Percentiles rank a stretch among this genome's conserved stretches.
phyloP scores from a whole-genome alignment of 2,797 vertebrate genomes.

The Peromyscus attwateri region DNA sequence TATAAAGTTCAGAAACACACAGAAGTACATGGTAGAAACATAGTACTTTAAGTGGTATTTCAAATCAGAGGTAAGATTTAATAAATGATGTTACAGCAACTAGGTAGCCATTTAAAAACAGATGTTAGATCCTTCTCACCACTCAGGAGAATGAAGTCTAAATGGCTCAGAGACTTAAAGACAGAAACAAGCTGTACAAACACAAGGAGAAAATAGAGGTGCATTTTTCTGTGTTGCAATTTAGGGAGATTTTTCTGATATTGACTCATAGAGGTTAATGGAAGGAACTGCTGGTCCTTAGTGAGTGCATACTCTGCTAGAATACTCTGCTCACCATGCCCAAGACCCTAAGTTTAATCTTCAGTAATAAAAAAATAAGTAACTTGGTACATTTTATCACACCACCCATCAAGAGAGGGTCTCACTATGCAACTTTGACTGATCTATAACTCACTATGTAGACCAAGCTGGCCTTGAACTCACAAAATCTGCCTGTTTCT shows the following conservation, averaged over 20 bases:
- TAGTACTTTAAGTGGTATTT: slow-evolving; percentile 1
- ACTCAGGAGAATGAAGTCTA: not conserved
- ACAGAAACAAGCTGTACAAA: slow-evolving; percentile 25
- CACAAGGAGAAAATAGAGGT: not conserved
- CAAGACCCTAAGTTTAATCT: not conserved
- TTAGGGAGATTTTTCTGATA: not conserved
- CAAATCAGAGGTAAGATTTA: not conserved
- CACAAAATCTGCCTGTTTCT: not conserved
- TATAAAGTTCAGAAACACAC: not conserved
- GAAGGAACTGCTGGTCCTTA: not conserved
- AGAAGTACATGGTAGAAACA: not conserved
- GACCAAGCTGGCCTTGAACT: not conserved
- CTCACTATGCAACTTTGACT: not conserved
- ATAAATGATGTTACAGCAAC: not conserved
- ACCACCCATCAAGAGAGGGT: not conserved
- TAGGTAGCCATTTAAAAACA: not conserved
- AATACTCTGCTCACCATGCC: not conserved
- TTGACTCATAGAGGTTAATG: not conserved
- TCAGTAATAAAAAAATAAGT: not conserved
- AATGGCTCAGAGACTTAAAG: not conserved
- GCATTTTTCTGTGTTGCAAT: not conserved
- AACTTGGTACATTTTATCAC: not conserved
- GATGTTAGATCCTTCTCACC: not conserved
- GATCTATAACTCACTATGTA: not conserved
- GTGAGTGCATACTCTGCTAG: not conserved